Conservation (phyloP, 2,113 vertebrate species). For the Microtus richardsoni region DNA sequence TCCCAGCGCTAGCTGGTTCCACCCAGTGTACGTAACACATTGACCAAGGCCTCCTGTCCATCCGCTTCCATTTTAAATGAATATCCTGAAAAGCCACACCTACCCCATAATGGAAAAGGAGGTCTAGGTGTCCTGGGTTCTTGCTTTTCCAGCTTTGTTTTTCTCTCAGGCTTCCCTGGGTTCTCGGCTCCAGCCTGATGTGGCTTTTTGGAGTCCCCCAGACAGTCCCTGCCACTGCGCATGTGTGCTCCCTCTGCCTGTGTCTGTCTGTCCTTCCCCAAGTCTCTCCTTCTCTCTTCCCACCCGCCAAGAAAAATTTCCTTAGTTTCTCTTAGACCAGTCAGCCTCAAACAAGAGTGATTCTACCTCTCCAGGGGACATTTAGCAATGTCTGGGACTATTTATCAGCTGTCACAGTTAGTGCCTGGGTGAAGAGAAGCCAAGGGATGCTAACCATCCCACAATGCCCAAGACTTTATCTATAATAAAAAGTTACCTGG, state of each 20-base stretch:
- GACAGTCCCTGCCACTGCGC: too few species aligned
- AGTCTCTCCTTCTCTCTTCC: neutral
- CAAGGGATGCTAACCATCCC: neutral
- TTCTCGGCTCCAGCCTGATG: neutral
- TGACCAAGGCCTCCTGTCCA: neutral
- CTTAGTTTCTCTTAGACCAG: neutral
- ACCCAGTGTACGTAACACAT: neutral
- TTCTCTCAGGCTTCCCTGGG: neutral
- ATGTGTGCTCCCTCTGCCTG: too few species aligned
- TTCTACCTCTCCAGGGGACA: neutral
- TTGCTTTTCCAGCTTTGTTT: neutral
- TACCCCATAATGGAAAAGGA: neutral
- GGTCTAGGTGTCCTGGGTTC: neutral
- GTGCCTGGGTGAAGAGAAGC: neutral
- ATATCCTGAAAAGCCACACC: neutral
- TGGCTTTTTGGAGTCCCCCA: neutral
- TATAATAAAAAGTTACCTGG: neutral
- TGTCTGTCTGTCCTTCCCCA: neutral
- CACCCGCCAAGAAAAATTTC: neutral
- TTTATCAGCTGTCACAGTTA: neutral
- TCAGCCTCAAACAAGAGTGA: neutral
- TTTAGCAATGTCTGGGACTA: neutral
- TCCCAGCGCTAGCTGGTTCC: neutral
- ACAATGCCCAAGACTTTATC: neutral
- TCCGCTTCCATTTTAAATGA: neutral